These are phyloP conservation scores for Prunella fulvescens DNA, from an alignment of 2,113 vertebrate genomes.

Conservation along the genomic window DNA sequence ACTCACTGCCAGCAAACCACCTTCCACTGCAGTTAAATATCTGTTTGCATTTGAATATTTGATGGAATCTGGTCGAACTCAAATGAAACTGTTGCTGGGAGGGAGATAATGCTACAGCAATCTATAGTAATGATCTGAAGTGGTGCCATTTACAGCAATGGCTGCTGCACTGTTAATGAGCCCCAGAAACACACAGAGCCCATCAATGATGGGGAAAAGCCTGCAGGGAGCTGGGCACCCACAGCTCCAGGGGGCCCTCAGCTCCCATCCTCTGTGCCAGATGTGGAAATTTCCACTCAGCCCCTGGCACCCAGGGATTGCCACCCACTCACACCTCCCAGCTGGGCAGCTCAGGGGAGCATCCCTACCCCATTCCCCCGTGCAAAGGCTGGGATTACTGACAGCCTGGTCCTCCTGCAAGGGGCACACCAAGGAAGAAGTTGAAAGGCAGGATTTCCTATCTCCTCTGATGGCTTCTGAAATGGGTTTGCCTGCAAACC, in stretches of 20 bases:
- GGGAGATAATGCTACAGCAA: neutral
- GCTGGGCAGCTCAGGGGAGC: neutral
- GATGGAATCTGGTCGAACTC: neutral
- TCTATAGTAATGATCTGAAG: slow-evolving; percentile 11
- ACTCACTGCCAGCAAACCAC: neutral
- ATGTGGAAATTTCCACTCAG: neutral
- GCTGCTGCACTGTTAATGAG: neutral
- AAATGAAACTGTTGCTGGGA: neutral
- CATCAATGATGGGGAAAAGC: neutral
- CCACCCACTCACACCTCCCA: neutral
- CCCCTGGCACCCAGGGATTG: neutral
- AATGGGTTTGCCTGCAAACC: neutral
- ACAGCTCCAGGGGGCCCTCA: neutral
- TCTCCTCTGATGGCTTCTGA: neutral
- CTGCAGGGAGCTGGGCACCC: neutral
- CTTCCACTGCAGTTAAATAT: neutral
- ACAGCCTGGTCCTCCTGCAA: neutral
- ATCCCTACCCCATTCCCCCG: neutral
- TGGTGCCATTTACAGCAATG: neutral
- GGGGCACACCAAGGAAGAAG: neutral
- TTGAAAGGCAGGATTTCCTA: neutral
- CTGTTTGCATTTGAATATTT: slow-evolving; percentile 18
- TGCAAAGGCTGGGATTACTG: neutral
- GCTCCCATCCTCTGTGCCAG: neutral
- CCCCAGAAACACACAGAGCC: neutral